A percentile compares a stretch with the other conserved stretches of the same genome.
Evolutionary conservation across 2,797 vertebrate genomes (phyloP).

Genomic region (Enteromius fasciolatus): DNA sequence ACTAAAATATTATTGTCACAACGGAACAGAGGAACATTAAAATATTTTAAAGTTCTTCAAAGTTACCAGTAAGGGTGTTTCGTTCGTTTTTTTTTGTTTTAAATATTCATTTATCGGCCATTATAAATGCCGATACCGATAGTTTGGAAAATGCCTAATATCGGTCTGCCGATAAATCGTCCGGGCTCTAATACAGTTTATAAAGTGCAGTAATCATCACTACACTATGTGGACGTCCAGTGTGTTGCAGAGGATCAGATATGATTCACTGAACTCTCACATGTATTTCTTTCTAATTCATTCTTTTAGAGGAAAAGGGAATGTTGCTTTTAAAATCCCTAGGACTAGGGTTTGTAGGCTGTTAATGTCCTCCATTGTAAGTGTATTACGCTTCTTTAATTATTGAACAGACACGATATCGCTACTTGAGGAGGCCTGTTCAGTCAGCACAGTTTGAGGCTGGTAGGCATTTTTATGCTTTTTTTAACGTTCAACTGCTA

Average conservation of each 20-base stretch:
- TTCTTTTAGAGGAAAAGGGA: background rate
- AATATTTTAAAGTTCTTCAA: too few relatives aligned
- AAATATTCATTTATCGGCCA: too few relatives aligned
- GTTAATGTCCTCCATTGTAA: slow-evolving; percentile 2
- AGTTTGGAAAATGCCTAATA: too few relatives aligned
- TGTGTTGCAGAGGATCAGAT: background rate
- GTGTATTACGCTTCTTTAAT: slow-evolving; percentile 19
- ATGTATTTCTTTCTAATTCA: background rate
- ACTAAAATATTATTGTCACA: too few relatives aligned
- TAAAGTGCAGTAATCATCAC: slow-evolving; percentile 1
- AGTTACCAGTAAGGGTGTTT: too few relatives aligned
- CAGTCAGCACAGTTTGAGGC: slow-evolving; percentile 1
- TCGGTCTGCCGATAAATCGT: too few relatives aligned
- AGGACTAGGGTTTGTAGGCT: slow-evolving; percentile 20
- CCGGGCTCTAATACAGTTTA: background rate
- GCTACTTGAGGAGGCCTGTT: background rate
- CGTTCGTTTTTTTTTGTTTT: too few relatives aligned
- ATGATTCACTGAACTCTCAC: slow-evolving; percentile 12
- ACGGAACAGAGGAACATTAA: too few relatives aligned
- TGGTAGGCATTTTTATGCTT: slow-evolving; percentile 4
- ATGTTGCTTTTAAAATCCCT: background rate
- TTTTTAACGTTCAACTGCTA: slow-evolving; percentile 2
- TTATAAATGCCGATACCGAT: too few relatives aligned
- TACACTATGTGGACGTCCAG: background rate
- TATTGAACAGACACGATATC: slow-evolving; percentile 7